A percentile compares a stretch with the other conserved stretches of the same genome.
Conservation (phyloP, 1,140 invertebrate species). For the Stegodyphus mimosarum region DNA sequence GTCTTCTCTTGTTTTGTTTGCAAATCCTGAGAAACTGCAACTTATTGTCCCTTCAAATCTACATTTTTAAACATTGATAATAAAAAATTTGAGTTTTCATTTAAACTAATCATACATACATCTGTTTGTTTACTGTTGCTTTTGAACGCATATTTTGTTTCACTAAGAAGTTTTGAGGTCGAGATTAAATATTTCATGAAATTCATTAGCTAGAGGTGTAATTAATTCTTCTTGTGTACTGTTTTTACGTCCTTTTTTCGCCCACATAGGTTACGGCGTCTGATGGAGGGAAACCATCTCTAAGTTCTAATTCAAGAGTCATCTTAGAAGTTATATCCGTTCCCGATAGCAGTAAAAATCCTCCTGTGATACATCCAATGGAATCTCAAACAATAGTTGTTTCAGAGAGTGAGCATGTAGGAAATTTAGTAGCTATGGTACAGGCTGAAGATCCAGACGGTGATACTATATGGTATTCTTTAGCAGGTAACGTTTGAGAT, state of each 20-base stretch:
- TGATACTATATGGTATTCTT: slow-evolving; percentile 78
- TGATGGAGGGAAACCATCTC: slow-evolving; percentile 75
- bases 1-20: no score
- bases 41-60: no score
- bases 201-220: not conserved
- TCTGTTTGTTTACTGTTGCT: no score
- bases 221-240: not conserved
- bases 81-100: no score
- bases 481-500: slow-evolving; percentile 23
- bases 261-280: slow-evolving; percentile 46
- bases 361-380: slow-evolving; percentile 75
- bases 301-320: slow-evolving; percentile 72
- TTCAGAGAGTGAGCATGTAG: slow-evolving; percentile 86
- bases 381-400: slow-evolving; percentile 77
- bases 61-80: no score
- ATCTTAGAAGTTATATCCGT: slow-evolving; percentile 67
- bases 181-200: not conserved
- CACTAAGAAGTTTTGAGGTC: no score
- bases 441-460: slow-evolving; percentile 85
- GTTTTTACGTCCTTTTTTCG: not conserved
- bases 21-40: no score
- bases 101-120: no score
- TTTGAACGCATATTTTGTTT: no score
- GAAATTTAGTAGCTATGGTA: slow-evolving; percentile 83
- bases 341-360: slow-evolving; percentile 68